Conservation (phyloP, 35 echinoderm and acorn worm species). For the Eucidaris tribuloides region DNA sequence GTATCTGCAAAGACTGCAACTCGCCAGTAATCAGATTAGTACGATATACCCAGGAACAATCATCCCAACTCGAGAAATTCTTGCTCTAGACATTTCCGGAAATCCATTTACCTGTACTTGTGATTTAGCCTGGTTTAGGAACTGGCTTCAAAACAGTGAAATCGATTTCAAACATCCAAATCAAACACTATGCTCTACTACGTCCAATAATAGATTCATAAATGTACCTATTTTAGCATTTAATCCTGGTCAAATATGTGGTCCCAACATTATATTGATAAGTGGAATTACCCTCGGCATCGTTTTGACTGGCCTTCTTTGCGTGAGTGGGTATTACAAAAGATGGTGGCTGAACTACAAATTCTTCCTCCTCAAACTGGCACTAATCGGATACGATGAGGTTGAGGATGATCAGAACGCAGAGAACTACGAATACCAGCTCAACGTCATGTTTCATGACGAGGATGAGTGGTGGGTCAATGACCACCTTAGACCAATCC, state of each 20-base stretch:
- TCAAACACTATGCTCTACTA: neutral
- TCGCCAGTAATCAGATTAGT: neutral
- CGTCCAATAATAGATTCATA: neutral
- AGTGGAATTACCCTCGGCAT: neutral
- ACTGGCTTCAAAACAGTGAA: neutral
- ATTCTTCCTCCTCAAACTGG: slow-evolving; percentile 8
- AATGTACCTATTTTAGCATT: neutral
- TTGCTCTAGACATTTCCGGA: neutral
- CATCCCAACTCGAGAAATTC: neutral
- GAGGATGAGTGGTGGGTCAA: neutral
- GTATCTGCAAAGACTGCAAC: neutral
- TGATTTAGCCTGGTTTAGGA: neutral
- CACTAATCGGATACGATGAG: neutral
- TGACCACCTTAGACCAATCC: neutral
- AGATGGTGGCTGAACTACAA: slow-evolving; percentile 11
- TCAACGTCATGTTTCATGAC: slow-evolving; percentile 1
- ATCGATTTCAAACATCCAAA: neutral
- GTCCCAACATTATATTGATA: neutral
- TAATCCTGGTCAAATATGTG: neutral
- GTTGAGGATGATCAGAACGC: neutral
- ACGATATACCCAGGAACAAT: neutral
- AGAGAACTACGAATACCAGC: neutral
- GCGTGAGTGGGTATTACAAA: neutral
- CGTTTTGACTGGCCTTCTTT: neutral
- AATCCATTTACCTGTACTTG: neutral